A percentile compares a stretch with the other conserved stretches of the same genome.
Evolutionary conservation across 2,888 invertebrate species (phyloP).

Genomic region (Cheilosia impressa): DNA sequence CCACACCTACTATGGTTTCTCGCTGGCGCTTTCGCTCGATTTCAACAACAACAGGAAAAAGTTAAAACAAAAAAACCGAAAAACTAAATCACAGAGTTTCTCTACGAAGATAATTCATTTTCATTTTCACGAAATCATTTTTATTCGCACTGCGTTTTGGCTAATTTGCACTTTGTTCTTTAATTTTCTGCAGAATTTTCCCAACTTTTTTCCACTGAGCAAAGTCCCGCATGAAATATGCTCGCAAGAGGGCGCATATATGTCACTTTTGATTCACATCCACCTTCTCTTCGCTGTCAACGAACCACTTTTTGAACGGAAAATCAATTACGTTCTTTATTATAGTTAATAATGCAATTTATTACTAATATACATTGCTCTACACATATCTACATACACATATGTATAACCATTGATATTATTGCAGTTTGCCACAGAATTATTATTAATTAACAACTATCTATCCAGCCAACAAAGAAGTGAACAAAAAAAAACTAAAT

Average conservation of each 20-base stretch:
- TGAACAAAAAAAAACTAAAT: constrained; percentile 13
- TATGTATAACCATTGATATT: constrained; percentile 22
- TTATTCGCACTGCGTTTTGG: constrained; percentile 1
- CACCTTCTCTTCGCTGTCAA: neutral
- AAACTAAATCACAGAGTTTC: constrained; percentile 51
- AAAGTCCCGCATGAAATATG: constrained; percentile 41
- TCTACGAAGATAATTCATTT: constrained; percentile 36
- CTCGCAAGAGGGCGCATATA: constrained; percentile 51
- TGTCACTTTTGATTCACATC: constrained; percentile 26
- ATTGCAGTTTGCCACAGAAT: constrained; percentile 51
- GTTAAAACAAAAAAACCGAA: constrained; percentile 22
- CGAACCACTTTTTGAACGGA: constrained; percentile 51
- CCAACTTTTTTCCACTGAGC: constrained; percentile 10
- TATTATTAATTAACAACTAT: constrained; percentile 12
- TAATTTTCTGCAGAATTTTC: constrained; percentile 12
- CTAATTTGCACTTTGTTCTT: neutral
- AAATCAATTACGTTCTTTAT: constrained; percentile 59
- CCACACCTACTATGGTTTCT: constrained; percentile 10
- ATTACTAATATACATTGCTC: constrained; percentile 1
- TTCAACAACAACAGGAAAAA: constrained; percentile 23
- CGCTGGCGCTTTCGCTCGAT: constrained; percentile 2
- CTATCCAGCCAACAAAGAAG: constrained; percentile 14
- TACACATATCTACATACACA: constrained; percentile 20
- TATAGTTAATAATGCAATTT: constrained; percentile 38
- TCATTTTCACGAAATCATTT: constrained; percentile 56